Evolutionary conservation across 2,888 invertebrate genomes (phyloP).

Genomic region (Pterostichus madidus): DNA sequence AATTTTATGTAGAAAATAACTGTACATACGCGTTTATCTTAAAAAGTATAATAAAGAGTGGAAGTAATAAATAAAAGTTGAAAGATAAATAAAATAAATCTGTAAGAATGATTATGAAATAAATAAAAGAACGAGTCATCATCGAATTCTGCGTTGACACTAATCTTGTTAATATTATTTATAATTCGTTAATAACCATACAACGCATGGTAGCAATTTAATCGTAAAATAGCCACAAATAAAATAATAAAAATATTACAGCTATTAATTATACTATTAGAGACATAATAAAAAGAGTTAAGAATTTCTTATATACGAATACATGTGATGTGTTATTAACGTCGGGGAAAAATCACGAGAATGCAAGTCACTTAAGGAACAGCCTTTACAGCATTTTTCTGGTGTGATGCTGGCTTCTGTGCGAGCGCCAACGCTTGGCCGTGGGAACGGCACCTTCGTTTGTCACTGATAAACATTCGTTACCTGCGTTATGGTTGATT

Average conservation of each 20-base stretch:
- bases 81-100: constrained; percentile 42
- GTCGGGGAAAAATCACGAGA: constrained; percentile 61
- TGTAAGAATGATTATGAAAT: constrained; percentile 36
- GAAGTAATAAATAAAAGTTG: constrained; percentile 45
- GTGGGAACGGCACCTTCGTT: constrained; percentile 65
- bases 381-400: constrained; percentile 65
- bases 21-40: constrained; percentile 1
- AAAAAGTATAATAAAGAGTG: constrained; percentile 9
- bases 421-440: constrained; percentile 51
- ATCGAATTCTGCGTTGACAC: constrained; percentile 54
- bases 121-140: constrained; percentile 41
- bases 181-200: constrained; percentile 53
- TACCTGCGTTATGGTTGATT: constrained; percentile 64
- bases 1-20: constrained; percentile 1
- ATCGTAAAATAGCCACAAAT: constrained; percentile 55
- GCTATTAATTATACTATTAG: constrained; percentile 59
- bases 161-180: constrained; percentile 61
- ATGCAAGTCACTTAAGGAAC: constrained; percentile 67
- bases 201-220: constrained; percentile 48
- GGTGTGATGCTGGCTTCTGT: constrained; percentile 65
- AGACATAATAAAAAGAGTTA: constrained; percentile 37
- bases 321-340: constrained; percentile 60
- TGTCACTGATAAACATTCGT: constrained; percentile 66
- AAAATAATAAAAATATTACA: constrained; percentile 48
- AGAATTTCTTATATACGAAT: constrained; percentile 57